These are phyloP conservation scores for Scolopax bukidnonensis DNA, from an alignment of 2,797 vertebrate species.

Conservation along the genomic window DNA sequence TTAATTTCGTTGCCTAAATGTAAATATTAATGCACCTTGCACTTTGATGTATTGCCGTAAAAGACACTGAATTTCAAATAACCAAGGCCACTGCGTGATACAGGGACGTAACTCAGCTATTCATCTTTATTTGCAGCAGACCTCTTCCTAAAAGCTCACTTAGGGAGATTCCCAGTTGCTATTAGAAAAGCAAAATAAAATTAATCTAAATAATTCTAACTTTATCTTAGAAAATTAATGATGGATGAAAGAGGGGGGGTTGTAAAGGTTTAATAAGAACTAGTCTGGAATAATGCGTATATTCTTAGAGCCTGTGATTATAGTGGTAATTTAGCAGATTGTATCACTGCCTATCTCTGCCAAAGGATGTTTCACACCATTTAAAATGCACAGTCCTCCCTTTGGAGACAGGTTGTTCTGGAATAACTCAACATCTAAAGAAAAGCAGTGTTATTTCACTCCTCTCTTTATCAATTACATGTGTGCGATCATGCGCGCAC, in stretches of 20 bases:
- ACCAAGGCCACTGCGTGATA: background rate
- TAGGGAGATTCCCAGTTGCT: constrained; percentile 18
- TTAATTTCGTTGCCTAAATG: background rate
- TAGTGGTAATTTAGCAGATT: constrained; percentile 53
- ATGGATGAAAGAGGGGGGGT: background rate
- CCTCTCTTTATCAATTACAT: constrained; percentile 16
- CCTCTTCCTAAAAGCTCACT: constrained; percentile 24
- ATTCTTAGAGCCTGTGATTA: constrained; percentile 35
- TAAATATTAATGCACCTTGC: constrained; percentile 15
- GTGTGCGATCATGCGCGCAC: background rate
- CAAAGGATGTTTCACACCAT: constrained; percentile 64
- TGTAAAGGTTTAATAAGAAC: constrained; percentile 18
- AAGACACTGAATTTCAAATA: constrained; percentile 46
- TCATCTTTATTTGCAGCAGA: constrained; percentile 35
- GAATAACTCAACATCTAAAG: constrained; percentile 48
- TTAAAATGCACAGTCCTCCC: constrained; percentile 38
- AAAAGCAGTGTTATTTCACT: background rate
- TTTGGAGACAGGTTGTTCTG: constrained; percentile 63
- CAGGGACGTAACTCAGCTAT: background rate
- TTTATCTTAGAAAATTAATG: constrained; percentile 52
- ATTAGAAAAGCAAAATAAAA: constrained; percentile 62
- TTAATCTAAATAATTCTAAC: constrained; percentile 37
- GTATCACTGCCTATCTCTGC: constrained; percentile 42
- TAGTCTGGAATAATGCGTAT: background rate
- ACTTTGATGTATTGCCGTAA: background rate